These are phyloP conservation scores for Spinus olivaceus DNA, from an alignment of 2,797 vertebrate genomes.

Conservation along the genomic window DNA sequence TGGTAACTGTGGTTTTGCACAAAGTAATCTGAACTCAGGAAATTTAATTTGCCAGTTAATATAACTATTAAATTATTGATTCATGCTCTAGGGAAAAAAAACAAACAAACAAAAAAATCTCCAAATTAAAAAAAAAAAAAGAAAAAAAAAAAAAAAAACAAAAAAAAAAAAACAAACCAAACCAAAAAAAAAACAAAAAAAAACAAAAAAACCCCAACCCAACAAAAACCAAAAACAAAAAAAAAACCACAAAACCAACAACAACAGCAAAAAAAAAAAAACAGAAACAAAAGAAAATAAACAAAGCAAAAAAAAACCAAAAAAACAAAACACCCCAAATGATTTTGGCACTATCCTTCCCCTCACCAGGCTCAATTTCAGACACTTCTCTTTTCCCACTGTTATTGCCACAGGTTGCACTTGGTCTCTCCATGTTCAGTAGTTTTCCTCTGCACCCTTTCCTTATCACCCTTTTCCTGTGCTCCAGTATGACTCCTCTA, in stretches of 20 bases:
- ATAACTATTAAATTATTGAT: background rate
- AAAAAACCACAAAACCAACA: too few relatives aligned
- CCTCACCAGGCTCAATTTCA: background rate
- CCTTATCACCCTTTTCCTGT: background rate
- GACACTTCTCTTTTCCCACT: accelerated
- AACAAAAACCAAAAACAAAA: too few relatives aligned
- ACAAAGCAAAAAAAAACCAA: accelerated
- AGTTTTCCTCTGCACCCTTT: background rate
- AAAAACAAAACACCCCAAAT: background rate
- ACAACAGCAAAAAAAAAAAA: background rate
- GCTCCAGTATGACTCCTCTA: background rate
- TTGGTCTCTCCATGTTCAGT: background rate
- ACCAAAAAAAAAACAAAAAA: background rate
- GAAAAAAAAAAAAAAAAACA: background rate
- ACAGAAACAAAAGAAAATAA: background rate
- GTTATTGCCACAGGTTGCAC: background rate
- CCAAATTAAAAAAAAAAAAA: background rate
- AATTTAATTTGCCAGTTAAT: background rate
- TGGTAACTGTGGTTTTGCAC: background rate
- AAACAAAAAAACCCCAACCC: too few relatives aligned
- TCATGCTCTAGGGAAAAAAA: background rate
- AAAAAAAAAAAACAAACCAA: background rate
- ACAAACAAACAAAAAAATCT: background rate
- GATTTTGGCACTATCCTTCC: background rate
- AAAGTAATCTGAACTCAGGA: background rate